Conservation (phyloP, 2,113 vertebrate genomes). For the Diglossa brunneiventris region DNA sequence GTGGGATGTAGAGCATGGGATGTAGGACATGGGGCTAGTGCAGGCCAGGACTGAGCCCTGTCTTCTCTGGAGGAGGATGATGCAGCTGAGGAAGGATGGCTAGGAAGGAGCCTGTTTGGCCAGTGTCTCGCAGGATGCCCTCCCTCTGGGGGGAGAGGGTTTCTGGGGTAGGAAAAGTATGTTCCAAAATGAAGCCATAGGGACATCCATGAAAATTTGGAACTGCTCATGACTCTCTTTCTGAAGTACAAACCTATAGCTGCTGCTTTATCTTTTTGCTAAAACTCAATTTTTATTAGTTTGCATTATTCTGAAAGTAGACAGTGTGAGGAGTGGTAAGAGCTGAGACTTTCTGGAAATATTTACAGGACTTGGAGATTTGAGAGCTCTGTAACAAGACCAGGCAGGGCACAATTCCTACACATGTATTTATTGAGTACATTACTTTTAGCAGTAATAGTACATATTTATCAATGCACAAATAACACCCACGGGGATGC, state of each 20-base stretch:
- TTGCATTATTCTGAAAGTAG: not conserved
- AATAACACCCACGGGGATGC: rapidly evolving
- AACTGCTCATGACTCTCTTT: not conserved
- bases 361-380: not conserved
- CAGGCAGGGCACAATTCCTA: not conserved
- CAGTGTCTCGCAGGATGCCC: not conserved
- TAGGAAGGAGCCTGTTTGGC: not conserved
- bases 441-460: rapidly evolving
- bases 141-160: not conserved
- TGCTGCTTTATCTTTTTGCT: not conserved
- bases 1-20: no score
- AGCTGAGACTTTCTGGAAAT: not conserved
- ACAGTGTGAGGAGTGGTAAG: not conserved
- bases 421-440: no score
- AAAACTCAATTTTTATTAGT: not conserved
- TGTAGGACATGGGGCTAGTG: no score
- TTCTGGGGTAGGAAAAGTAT: not conserved
- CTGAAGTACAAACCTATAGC: not conserved
- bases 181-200: not conserved
- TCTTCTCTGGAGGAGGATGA: not conserved
- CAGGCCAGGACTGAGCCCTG: not conserved
- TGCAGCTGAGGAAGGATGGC: not conserved
- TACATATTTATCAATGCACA: rapidly evolving
- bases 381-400: not conserved
- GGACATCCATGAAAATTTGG: not conserved